phyloP scores from a whole-genome alignment of 2,797 vertebrate genomes.

The Pogoniulus pusillus region DNA sequence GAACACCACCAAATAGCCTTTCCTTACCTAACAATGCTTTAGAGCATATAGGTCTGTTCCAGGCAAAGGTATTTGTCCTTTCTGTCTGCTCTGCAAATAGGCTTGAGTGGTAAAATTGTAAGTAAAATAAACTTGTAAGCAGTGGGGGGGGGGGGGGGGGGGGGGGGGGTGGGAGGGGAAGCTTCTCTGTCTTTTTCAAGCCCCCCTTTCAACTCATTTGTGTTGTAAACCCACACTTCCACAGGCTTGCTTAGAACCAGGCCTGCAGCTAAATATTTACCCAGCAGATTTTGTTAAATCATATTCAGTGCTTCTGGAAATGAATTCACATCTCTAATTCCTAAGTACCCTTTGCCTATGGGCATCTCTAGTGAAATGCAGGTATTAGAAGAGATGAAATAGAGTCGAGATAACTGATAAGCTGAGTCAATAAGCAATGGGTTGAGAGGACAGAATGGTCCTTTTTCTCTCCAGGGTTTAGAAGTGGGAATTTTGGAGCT shows the following conservation, averaged over 20 bases:
- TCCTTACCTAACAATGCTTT: neutral
- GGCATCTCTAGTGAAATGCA: constrained; percentile 18
- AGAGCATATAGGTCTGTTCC: neutral
- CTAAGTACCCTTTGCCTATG: constrained; percentile 32
- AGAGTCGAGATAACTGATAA: constrained; percentile 24
- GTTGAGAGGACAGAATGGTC: neutral
- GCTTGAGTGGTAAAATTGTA: neutral
- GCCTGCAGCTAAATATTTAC: constrained; percentile 63
- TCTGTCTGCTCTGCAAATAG: neutral
- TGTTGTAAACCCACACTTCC: constrained; percentile 19
- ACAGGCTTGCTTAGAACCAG: constrained; percentile 23
- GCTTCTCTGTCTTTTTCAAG: neutral
- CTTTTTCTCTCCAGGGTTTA: neutral
- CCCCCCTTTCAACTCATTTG: neutral
- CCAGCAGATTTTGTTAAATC: constrained; percentile 38
- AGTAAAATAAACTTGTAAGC: neutral
- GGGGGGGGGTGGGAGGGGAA: neutral
- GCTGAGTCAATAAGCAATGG: neutral
- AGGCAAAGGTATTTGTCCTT: neutral
- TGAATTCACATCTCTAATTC: constrained; percentile 33
- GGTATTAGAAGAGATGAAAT: constrained; percentile 25
- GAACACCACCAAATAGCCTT: neutral
- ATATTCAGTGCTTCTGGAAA: constrained; percentile 35
- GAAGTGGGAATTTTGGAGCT: neutral
- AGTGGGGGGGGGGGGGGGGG: neutral